These are phyloP conservation scores for Riparia riparia DNA, from an alignment of 2,113 vertebrate genomes.

Conservation along the genomic window DNA sequence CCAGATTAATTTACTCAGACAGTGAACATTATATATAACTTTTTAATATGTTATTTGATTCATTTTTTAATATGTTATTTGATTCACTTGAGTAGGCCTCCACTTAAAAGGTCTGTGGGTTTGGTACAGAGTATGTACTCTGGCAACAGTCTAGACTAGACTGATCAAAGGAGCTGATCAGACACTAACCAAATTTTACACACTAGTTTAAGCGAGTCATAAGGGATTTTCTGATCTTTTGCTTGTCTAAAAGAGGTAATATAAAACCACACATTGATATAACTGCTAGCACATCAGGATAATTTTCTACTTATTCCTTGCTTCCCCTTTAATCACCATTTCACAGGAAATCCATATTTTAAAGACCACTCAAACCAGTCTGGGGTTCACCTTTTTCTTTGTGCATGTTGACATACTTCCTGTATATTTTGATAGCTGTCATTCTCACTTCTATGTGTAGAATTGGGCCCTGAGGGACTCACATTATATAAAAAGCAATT, in stretches of 20 bases:
- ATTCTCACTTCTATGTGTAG: constrained; percentile 9
- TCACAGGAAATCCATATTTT: background rate
- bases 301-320: constrained; percentile 17
- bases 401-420: background rate
- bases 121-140: background rate
- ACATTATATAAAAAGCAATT: constrained; percentile 50
- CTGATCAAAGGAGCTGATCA: constrained; percentile 33
- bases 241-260: background rate
- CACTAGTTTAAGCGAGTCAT: background rate
- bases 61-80: background rate
- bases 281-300: background rate
- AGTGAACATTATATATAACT: background rate
- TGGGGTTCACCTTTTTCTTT: constrained; percentile 7
- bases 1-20: background rate
- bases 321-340: background rate
- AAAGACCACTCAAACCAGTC: background rate
- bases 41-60: background rate
- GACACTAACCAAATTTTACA: constrained; percentile 12
- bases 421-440: background rate
- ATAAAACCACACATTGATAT: background rate
- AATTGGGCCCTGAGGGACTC: constrained; percentile 40
- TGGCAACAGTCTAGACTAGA: background rate
- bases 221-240: background rate
- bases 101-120: background rate
- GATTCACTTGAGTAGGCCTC: background rate